Evolutionary conservation across 2,888 invertebrate species (phyloP).

Genomic region (Apotomis turbidana): DNA sequence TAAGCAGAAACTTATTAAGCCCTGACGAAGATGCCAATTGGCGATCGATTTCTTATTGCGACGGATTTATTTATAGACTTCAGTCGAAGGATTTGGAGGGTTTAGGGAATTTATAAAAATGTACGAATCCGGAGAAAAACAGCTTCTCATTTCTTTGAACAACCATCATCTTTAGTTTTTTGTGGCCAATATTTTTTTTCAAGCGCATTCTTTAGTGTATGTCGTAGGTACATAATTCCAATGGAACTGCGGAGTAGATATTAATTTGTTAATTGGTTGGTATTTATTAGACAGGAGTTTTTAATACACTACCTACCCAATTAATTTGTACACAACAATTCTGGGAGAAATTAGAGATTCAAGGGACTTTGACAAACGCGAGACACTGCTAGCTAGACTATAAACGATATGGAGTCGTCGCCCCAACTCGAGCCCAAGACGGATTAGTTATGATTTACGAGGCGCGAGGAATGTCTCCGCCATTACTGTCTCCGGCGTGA

Average conservation of each 20-base stretch:
- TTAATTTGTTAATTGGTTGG: no score
- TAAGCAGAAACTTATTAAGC: constrained; percentile 76
- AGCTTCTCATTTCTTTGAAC: no score
- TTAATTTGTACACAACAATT: no score
- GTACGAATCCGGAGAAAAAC: not conserved
- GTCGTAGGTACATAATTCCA: no score
- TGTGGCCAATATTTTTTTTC: no score
- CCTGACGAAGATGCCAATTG: constrained; percentile 75
- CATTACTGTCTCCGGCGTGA: constrained; percentile 20
- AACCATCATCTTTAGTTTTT: no score
- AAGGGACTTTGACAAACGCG: no score
- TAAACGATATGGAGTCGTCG: constrained; percentile 44
- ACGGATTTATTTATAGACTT: constrained; percentile 51
- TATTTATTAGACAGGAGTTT: no score
- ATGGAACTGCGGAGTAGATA: no score
- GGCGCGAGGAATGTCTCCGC: constrained; percentile 46
- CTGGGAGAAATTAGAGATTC: no score
- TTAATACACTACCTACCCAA: no score
- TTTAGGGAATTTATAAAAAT: constrained; percentile 46
- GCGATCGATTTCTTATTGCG: constrained; percentile 61
- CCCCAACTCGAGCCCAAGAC: constrained; percentile 33
- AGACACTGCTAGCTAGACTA: constrained; percentile 1
- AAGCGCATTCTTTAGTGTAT: no score
- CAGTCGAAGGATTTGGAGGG: constrained; percentile 48
- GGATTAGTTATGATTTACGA: constrained; percentile 80